A percentile compares a stretch with the other conserved stretches of the same genome.
phyloP scores from a whole-genome alignment of 2,113 vertebrate genomes.

The Apus apus region DNA sequence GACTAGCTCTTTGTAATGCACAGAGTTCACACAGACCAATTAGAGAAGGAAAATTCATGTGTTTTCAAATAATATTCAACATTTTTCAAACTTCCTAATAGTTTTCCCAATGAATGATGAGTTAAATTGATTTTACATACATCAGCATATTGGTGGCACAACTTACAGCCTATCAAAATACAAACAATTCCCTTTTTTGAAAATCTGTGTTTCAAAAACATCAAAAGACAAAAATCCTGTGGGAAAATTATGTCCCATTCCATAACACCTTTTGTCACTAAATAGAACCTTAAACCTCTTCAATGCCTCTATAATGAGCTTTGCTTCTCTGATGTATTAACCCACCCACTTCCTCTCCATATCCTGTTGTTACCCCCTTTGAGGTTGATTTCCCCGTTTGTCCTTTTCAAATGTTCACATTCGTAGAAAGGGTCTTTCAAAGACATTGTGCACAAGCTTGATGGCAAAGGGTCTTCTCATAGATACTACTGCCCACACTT shows the following conservation, averaged over 20 bases:
- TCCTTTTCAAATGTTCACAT: constrained; percentile 48
- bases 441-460: not conserved
- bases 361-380: constrained; percentile 51
- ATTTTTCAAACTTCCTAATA: not conserved
- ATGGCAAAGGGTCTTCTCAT: not conserved
- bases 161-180: not conserved
- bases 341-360: constrained; percentile 50
- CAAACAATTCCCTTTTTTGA: not conserved
- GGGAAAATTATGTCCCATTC: constrained; percentile 51
- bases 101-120: not conserved
- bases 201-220: constrained; percentile 39
- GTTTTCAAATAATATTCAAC: not conserved
- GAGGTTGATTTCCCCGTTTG: constrained; percentile 32
- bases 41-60: not conserved
- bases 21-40: not conserved
- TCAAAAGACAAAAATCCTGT: constrained; percentile 61
- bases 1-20: not conserved
- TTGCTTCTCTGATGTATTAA: constrained; percentile 40
- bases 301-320: constrained; percentile 48
- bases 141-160: not conserved
- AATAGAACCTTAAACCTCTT: constrained; percentile 28
- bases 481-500: not conserved
- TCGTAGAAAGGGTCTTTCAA: constrained; percentile 43
- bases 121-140: not conserved
- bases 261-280: constrained; percentile 29